Evolutionary conservation across 2,113 vertebrate genomes (phyloP).

Genomic region (Erythrocercus mccallii): DNA sequence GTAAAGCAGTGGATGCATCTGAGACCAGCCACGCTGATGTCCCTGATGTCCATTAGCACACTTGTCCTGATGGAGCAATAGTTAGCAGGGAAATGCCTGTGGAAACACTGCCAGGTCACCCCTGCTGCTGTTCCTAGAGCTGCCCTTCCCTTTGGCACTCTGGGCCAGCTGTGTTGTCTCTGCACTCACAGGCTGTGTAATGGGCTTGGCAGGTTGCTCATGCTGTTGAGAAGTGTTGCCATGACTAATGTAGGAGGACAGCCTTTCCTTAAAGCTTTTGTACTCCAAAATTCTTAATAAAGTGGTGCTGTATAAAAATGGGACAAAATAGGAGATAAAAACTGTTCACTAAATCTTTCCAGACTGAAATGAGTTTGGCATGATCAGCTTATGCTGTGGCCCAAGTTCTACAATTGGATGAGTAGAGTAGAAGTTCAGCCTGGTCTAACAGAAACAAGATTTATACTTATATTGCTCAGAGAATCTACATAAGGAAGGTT

Average conservation of each 20-base stretch:
- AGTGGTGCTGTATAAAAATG: not conserved
- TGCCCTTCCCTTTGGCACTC: not conserved
- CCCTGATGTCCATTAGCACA: not conserved
- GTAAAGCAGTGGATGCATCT: not conserved
- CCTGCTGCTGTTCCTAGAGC: not conserved
- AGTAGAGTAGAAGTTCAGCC: not conserved
- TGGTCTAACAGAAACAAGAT: not conserved
- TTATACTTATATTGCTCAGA: not conserved
- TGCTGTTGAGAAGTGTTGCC: not conserved
- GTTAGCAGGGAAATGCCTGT: not conserved
- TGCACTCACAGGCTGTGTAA: not conserved
- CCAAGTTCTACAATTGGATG: not conserved
- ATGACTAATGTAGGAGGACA: not conserved
- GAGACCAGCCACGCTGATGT: not conserved
- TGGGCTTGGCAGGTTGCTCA: not conserved
- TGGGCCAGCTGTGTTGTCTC: accelerated
- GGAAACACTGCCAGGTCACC: not conserved
- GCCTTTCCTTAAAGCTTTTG: not conserved
- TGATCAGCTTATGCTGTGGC: not conserved
- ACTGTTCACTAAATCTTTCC: not conserved
- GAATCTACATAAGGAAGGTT: not conserved
- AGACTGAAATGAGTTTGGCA: not conserved
- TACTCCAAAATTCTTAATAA: not conserved
- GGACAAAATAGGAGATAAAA: not conserved
- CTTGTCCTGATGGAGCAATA: not conserved